A percentile compares a stretch with the other conserved stretches of the same genome.
Conservation (phyloP, 1,140 invertebrate species). For the Apis dorsata region DNA sequence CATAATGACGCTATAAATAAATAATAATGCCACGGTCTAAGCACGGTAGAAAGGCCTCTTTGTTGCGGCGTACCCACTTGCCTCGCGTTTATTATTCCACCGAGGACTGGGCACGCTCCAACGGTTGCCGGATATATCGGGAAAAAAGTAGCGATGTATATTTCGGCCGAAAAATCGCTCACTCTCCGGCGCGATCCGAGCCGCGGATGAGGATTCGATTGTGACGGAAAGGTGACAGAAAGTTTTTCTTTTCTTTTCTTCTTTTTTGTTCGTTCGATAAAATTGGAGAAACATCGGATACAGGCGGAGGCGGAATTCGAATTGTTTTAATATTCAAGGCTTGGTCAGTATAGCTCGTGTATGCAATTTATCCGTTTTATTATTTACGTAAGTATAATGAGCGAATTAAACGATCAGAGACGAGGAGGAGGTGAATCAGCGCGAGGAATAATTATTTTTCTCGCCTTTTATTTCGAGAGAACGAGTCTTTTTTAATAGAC, state of each 20-base stretch:
- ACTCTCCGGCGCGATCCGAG: neutral
- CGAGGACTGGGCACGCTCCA: slow-evolving; percentile 41
- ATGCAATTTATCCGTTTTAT: too few relatives aligned
- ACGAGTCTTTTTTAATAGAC: too few relatives aligned
- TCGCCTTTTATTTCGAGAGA: too few relatives aligned
- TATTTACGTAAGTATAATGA: neutral
- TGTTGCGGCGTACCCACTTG: slow-evolving; percentile 51
- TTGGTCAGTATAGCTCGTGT: neutral
- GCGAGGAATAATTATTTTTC: too few relatives aligned
- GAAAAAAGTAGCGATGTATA: slow-evolving; percentile 7
- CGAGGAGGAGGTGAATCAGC: neutral
- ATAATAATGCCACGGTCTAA: slow-evolving; percentile 69
- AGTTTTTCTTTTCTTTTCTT: neutral
- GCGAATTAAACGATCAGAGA: neutral
- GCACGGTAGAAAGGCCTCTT: slow-evolving; percentile 56
- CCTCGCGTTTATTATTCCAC: slow-evolving; percentile 60
- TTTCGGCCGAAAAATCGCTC: neutral
- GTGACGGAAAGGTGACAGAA: neutral
- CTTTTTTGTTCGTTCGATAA: neutral
- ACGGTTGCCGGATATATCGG: slow-evolving; percentile 16
- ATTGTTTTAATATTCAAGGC: slow-evolving; percentile 8
- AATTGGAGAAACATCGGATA: neutral
- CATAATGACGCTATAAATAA: slow-evolving; percentile 73
- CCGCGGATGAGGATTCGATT: too few relatives aligned
- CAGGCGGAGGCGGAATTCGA: neutral